phyloP scores from a whole-genome alignment of 2,113 vertebrate genomes.

The Elachura formosa region DNA sequence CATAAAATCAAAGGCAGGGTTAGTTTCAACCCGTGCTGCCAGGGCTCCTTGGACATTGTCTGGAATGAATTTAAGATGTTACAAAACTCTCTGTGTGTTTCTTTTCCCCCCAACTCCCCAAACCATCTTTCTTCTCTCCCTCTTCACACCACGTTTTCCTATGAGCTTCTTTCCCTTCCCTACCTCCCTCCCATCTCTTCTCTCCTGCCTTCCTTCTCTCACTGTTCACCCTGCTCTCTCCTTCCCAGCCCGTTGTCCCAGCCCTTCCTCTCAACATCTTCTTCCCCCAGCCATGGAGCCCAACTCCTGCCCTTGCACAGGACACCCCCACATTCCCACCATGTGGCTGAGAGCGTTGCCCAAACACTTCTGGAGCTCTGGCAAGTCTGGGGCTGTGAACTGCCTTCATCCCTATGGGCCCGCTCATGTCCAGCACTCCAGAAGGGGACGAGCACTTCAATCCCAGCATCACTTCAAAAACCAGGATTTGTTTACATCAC shows the following conservation, averaged over 20 bases:
- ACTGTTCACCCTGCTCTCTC: not conserved
- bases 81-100: slow-evolving; percentile 45
- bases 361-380: not conserved
- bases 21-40: slow-evolving; percentile 61
- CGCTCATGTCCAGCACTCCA: not conserved
- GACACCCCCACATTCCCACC: not conserved
- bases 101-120: not conserved
- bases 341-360: not conserved
- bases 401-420: fast-evolving
- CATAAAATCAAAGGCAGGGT: slow-evolving; percentile 65
- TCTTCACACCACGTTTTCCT: not conserved
- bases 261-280: not conserved
- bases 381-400: not conserved
- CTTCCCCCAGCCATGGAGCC: not conserved
- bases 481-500: not conserved
- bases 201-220: not conserved
- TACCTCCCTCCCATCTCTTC: not conserved
- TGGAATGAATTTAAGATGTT: slow-evolving; percentile 66
- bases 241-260: not conserved
- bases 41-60: slow-evolving; percentile 63
- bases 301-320: not conserved
- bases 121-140: not conserved
- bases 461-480: not conserved
- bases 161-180: not conserved
- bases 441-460: not conserved